Base-by-base conservation (phyloP, 2,113 vertebrate species). In the Coreoperca whiteheadi region DNA sequence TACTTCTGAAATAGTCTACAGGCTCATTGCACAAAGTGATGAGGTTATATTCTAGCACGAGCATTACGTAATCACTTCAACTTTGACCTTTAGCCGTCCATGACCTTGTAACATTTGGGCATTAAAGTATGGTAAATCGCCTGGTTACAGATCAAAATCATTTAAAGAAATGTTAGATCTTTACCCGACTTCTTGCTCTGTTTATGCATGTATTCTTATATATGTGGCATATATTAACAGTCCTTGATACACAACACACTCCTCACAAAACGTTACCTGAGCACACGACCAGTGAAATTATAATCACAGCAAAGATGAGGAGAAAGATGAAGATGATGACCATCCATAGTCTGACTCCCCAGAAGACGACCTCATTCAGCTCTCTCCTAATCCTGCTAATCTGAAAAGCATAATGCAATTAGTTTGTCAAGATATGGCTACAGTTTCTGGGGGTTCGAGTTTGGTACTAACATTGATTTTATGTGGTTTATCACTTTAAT, bases 301-400 rank as follows among this genome's bases (percentile, higher is more conserved):
- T 0, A 32, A 94, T 84, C 20, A 92, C 20, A 23, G 56, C 4
- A 1, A 50, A 0, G 28, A 95, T 67, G 69, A 89, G 0, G 51
- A 86, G 0, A 0, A 94, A 0, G 28, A 93, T 6, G 20, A 81
- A 0, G 64, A 89, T 0, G 54, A 95, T 16, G 61, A 91, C 0
- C 90, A 92, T 91, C 95, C 94, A 94, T 2, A 92, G 41, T 64
- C 7, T 89, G 25, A 93, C 3, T 25, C 51, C 80, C 30, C 70
- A 20, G 69, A 51, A 82, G 63, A 92, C 32, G 0, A 2, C 4
- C 34, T 87, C 2, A 14, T 87, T 87, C 73, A 95, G 71, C 43
- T 77, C 60, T 12, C 8, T 8, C 39, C 41, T 81, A 39, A 89
- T 7, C n/a, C 56, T 50, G 53, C 43, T 61, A 0, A 0, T 28